These are phyloP conservation scores for Opisthograptis luteolata DNA, from an alignment of 2,888 invertebrate species.

Conservation along the genomic window DNA sequence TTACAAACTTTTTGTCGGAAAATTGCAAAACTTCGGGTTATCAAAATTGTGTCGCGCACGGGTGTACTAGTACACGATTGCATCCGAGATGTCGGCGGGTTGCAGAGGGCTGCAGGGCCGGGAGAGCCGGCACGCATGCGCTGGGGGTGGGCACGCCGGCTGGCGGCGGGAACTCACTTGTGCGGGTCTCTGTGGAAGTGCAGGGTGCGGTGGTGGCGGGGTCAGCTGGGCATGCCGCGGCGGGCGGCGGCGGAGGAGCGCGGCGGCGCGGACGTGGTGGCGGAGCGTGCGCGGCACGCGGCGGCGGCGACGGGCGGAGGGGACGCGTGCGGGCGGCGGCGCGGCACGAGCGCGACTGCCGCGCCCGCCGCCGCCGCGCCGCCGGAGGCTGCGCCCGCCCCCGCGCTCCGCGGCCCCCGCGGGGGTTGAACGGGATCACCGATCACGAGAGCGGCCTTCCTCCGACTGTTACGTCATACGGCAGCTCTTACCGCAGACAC, in stretches of 20 bases:
- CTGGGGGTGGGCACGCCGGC: not conserved
- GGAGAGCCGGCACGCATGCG: no score
- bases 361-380: conserved; percentile 9
- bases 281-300: conserved; percentile 49
- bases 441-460: not conserved
- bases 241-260: conserved; percentile 40
- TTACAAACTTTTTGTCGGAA: no score
- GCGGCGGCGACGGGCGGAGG: conserved; percentile 61
- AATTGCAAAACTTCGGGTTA: no score
- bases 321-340: no score
- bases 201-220: conserved; percentile 47
- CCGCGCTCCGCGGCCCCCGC: conserved; percentile 18
- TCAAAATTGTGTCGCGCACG: no score
- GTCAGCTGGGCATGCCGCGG: conserved; percentile 69
- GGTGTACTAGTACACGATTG: no score
- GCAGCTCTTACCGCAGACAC: not conserved
- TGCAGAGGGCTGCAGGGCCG: no score
- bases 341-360: not conserved
- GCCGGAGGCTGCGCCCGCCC: conserved; percentile 15
- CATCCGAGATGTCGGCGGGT: no score
- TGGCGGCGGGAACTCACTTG: conserved; percentile 62
- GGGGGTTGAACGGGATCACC: not conserved
- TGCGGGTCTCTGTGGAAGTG: conserved; percentile 37
- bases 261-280: conserved; percentile 41
- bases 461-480: not conserved